Evolutionary conservation across 2,888 invertebrate genomes (phyloP), one percentile per base, ranked within the genome.

Genomic region (Autographa pulchrina): DNA sequence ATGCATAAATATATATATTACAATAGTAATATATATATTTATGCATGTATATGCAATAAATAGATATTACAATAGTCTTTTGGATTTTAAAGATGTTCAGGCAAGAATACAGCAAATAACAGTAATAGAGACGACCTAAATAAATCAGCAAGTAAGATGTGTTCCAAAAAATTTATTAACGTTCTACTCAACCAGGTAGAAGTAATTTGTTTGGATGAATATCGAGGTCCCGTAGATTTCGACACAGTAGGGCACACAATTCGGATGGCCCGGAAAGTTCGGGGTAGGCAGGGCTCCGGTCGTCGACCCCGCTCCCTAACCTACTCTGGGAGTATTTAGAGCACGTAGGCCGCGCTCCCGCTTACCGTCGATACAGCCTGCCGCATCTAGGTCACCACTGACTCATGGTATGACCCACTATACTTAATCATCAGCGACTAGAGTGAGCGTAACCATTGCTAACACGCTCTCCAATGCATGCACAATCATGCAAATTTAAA

Each of bases 231-330:
- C 66, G 65, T 48, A 70, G 70, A 84, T 83, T 80, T 63, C 69
- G 67, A 68, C 67, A 73, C 72, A 79, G 76, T 77, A 78, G 81
- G 81, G 81, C 80, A 80, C 77, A 80, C 79, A 83, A 82, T 83
- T 84, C 80, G 88, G 84, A 88, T 87, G 89, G 90, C 89, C 92
- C 89, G 90, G 91, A 92, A 92, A 89, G 84, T 89, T 90, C 82
- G 85, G 91, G 86, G 86, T 83, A 85, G 85, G 85, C 84, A 85
- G 85, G 84, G 90, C 92, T 91, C 90, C 85, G 95, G 87, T 94
- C 93, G 84, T 89, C 83, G 93, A 92, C 92, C 94, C 85, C 92
- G 89, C 93, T 94, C 93, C 94, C 94, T 95, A 94, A 93, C 95
- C 95, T 94, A 95, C 93, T 94, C 91, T 79, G 88, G 82, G 85